phyloP scores from a whole-genome alignment of 2,113 vertebrate species.

The Scomber scombrus region DNA sequence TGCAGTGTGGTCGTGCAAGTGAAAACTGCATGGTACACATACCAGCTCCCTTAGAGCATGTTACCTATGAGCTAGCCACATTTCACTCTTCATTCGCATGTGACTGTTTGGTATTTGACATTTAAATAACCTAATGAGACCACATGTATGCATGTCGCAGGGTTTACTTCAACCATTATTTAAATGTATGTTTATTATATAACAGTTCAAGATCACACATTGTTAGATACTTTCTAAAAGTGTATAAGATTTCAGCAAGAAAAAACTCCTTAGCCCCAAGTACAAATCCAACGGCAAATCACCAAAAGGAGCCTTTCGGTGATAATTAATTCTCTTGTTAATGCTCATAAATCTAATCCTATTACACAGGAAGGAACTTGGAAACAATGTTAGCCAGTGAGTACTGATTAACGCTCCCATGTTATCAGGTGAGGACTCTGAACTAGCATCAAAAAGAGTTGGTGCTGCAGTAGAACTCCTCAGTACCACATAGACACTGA shows the following conservation, averaged over 20 bases:
- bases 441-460: constrained; percentile 41
- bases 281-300: constrained; percentile 50
- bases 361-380: constrained; percentile 58
- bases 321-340: constrained; percentile 50
- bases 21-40: constrained; percentile 5
- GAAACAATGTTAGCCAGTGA: constrained; percentile 16
- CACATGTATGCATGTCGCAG: background rate
- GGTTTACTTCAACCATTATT: background rate
- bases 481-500: constrained; percentile 58
- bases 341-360: constrained; percentile 64
- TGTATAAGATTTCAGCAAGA: background rate
- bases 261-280: constrained; percentile 3
- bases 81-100: constrained; percentile 13
- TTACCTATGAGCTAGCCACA: constrained; percentile 9
- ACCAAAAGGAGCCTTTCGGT: constrained; percentile 42
- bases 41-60: background rate
- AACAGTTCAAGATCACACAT: background rate
- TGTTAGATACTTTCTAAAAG: background rate
- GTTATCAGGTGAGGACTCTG: constrained; percentile 46
- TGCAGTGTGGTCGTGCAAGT: background rate
- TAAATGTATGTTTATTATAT: background rate
- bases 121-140: background rate
- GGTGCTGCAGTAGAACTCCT: constrained; percentile 38
- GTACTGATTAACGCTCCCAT: constrained; percentile 33
- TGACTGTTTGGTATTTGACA: background rate